Conservation (phyloP, 2,888 invertebrate species). For the Pseudolycoriella hygida region DNA sequence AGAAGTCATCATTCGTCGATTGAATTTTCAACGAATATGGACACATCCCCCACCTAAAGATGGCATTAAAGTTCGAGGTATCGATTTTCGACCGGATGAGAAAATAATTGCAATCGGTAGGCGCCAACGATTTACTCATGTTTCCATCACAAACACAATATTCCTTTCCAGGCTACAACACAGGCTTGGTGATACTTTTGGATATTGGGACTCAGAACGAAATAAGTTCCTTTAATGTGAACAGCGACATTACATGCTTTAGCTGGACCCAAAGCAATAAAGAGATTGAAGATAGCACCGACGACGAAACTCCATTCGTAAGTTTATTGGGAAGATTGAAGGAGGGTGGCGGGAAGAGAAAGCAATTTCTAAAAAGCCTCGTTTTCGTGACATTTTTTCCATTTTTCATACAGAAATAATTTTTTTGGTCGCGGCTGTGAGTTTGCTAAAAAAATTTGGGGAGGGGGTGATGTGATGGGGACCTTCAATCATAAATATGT, state of each 20-base stretch:
- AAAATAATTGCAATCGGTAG: conserved; percentile 46
- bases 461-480: no score
- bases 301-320: conserved; percentile 4
- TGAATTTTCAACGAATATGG: conserved; percentile 91
- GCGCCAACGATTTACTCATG: not conserved
- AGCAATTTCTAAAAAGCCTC: no score
- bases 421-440: no score
- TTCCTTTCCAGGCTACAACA: conserved; percentile 37
- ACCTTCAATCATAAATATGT: no score
- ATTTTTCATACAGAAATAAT: no score
- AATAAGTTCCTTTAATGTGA: conserved; percentile 44
- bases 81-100: conserved; percentile 92
- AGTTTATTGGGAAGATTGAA: not conserved
- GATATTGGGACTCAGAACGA: conserved; percentile 76
- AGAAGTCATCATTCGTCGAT: conserved; percentile 70
- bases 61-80: conserved; percentile 49
- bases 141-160: no score
- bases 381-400: no score
- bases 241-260: conserved; percentile 49
- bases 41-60: conserved; percentile 60
- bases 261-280: conserved; percentile 42
- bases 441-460: no score
- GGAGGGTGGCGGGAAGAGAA: no score
- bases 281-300: conserved; percentile 5
- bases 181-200: conserved; percentile 51